Conservation (phyloP, 2,113 vertebrate species). For the Oncorhynchus nerka region DNA sequence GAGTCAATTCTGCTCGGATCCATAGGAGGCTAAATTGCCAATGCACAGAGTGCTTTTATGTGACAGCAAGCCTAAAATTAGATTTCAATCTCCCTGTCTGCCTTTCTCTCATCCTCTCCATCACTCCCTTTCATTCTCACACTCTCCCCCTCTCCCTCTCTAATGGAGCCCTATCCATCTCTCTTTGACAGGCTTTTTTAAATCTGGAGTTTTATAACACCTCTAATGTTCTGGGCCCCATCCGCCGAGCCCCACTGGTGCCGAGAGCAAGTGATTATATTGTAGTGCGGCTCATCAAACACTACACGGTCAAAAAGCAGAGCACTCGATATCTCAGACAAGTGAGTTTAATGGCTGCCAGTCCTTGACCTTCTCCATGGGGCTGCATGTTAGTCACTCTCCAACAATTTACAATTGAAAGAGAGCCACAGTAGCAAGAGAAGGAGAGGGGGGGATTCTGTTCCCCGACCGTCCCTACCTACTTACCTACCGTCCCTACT, state of each 20-base stretch:
- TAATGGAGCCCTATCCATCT: constrained; percentile 16
- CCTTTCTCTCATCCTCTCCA: constrained; percentile 14
- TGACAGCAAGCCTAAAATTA: constrained; percentile 16
- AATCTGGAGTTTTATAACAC: constrained; percentile 37
- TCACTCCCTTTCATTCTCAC: not conserved
- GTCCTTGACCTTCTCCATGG: constrained; percentile 64
- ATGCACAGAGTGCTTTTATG: not conserved
- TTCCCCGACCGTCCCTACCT: no score
- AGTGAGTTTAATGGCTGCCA: constrained; percentile 65
- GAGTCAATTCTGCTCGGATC: not conserved
- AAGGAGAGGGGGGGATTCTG: constrained; percentile 11
- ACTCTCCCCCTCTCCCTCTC: constrained; percentile 6
- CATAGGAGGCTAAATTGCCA: constrained; percentile 4
- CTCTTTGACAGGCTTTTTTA: constrained; percentile 17
- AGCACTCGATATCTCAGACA: constrained; percentile 58
- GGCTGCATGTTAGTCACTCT: constrained; percentile 61
- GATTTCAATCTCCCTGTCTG: constrained; percentile 11
- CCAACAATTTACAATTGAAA: constrained; percentile 61
- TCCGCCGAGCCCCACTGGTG: constrained; percentile 32
- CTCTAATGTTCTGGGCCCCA: constrained; percentile 38
- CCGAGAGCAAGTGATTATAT: constrained; percentile 60
- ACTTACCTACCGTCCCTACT: no score
- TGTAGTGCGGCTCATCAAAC: constrained; percentile 58
- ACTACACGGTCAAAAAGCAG: constrained; percentile 54
- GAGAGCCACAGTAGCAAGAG: constrained; percentile 27